These are phyloP conservation scores for Drosophila mercatorum DNA, from an alignment of 2,888 invertebrate species.

Conservation along the genomic window DNA sequence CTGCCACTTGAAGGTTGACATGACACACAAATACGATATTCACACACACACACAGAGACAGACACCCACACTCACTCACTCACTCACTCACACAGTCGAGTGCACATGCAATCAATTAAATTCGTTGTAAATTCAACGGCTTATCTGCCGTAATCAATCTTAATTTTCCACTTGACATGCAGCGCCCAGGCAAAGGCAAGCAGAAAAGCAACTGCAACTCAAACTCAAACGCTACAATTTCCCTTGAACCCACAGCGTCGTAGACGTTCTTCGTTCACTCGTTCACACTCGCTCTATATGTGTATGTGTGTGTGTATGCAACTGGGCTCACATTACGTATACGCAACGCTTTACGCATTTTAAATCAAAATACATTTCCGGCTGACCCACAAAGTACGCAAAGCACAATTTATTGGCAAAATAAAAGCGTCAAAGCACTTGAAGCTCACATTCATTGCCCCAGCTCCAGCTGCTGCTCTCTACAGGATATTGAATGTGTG, in stretches of 20 bases:
- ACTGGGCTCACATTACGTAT: constrained; percentile 60
- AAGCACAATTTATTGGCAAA: constrained; percentile 68
- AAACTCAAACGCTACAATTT: neutral
- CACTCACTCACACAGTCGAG: constrained; percentile 45
- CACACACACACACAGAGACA: constrained; percentile 20
- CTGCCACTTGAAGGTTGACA: constrained; percentile 69
- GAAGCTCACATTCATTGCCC: constrained; percentile 3
- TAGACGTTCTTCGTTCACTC: neutral
- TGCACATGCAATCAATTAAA: constrained; percentile 80
- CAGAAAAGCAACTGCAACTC: constrained; percentile 30
- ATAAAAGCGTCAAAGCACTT: constrained; percentile 49
- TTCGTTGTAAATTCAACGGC: constrained; percentile 81
- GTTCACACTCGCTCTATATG: neutral
- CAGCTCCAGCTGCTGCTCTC: neutral
- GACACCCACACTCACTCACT: constrained; percentile 3
- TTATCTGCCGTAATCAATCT: constrained; percentile 80
- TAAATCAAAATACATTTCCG: constrained; percentile 78
- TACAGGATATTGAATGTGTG: constrained; percentile 5
- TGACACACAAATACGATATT: constrained; percentile 38
- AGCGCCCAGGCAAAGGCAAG: constrained; percentile 54
- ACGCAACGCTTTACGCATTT: constrained; percentile 74
- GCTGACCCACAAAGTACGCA: constrained; percentile 59
- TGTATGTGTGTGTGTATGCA: neutral
- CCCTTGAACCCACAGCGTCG: neutral
- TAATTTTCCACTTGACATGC: constrained; percentile 81